Percentiles rank a stretch among this genome's conserved stretches.
phyloP scores from a whole-genome alignment of 2,888 invertebrate species.

The Chaetogeoica ovagalla region DNA sequence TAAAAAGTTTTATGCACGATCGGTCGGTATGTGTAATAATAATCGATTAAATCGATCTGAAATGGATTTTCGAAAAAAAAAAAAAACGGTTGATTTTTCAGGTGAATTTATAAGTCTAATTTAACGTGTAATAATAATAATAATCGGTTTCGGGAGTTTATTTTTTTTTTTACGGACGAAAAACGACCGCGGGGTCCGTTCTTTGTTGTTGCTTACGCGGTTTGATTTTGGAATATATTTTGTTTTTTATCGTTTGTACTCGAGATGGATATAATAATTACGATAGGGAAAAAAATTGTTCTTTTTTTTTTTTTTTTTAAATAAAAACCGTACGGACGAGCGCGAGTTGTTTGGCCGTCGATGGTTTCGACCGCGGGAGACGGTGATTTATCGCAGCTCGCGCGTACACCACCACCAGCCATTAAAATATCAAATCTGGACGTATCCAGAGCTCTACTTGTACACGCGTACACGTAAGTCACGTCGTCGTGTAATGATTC shows the following conservation, averaged over 20 bases:
- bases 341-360: not conserved
- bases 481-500: slow-evolving; percentile 21
- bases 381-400: slow-evolving; percentile 40
- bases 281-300: not conserved
- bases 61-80: too few relatives aligned
- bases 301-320: too few relatives aligned
- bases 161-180: too few relatives aligned
- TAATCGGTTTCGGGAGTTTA: too few relatives aligned
- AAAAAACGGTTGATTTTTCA: too few relatives aligned
- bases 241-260: slow-evolving; percentile 22
- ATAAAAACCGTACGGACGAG: too few relatives aligned
- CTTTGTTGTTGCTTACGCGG: not conserved
- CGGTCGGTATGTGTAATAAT: too few relatives aligned
- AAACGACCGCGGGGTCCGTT: slow-evolving; percentile 20
- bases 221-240: too few relatives aligned
- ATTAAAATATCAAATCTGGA: slow-evolving; percentile 49
- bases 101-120: too few relatives aligned
- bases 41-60: too few relatives aligned
- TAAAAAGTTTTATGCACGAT: too few relatives aligned
- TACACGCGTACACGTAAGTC: not conserved
- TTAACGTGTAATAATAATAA: too few relatives aligned
- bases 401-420: not conserved
- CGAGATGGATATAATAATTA: slow-evolving; percentile 14
- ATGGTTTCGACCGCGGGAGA: slow-evolving; percentile 18
- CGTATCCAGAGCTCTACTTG: slow-evolving; percentile 44